These are phyloP conservation scores for Dicranocentrus wangi DNA, from an alignment of 2,888 invertebrate genomes.

Conservation along the genomic window DNA sequence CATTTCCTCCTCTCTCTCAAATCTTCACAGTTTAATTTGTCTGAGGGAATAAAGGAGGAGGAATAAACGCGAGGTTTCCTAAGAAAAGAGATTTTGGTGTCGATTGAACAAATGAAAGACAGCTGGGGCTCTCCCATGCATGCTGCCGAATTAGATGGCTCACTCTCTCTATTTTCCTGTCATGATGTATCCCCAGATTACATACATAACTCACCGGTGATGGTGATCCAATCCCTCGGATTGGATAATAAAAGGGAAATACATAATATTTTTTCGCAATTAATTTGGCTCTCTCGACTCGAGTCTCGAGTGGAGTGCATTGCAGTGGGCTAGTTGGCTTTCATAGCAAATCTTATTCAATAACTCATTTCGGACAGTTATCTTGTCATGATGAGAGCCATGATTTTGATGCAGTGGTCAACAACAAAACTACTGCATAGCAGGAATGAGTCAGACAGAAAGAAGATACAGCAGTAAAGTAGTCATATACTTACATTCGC, in stretches of 20 bases:
- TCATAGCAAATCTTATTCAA: not conserved
- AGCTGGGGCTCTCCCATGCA: constrained; percentile 52
- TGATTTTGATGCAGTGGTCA: constrained; percentile 14
- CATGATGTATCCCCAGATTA: not conserved
- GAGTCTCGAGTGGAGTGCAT: too few species aligned
- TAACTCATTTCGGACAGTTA: constrained; percentile 18
- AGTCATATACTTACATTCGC: too few species aligned
- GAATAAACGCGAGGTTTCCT: not conserved
- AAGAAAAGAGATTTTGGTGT: constrained; percentile 18
- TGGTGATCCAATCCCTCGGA: not conserved
- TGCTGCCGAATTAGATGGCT: not conserved
- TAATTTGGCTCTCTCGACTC: not conserved
- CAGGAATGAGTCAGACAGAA: not conserved
- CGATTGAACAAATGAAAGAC: constrained; percentile 46
- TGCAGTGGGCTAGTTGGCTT: too few species aligned
- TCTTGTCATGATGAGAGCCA: constrained; percentile 21
- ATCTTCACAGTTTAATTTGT: constrained; percentile 21
- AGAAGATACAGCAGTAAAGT: too few species aligned
- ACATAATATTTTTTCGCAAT: not conserved
- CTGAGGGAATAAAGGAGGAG: not conserved
- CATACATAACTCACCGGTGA: not conserved
- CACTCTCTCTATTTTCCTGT: constrained; percentile 7
- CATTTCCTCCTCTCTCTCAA: not conserved
- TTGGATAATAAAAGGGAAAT: not conserved
- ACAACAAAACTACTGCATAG: not conserved